phyloP scores from a whole-genome alignment of 2,797 vertebrate species.

The Antennarius maculatus region DNA sequence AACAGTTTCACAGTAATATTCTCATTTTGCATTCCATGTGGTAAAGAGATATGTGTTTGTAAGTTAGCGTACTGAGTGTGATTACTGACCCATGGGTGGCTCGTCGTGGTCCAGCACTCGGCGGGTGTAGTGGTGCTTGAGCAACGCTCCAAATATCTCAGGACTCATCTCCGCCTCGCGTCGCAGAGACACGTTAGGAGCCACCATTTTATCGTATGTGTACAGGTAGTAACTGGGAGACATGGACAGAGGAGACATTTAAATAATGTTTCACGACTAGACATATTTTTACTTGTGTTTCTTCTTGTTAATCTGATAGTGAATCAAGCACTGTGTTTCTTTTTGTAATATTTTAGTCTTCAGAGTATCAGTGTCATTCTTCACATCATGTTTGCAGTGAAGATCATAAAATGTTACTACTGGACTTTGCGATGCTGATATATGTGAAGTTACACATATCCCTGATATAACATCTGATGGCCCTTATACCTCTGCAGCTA shows the following conservation, averaged over 20 bases:
- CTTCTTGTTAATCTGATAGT: not conserved
- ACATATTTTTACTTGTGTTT: not conserved
- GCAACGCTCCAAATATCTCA: slow-evolving; percentile 77
- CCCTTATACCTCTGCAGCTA: slow-evolving; percentile 15
- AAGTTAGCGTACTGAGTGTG: not conserved
- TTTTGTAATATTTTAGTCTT: slow-evolving; percentile 2
- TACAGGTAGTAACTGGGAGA: slow-evolving; percentile 92
- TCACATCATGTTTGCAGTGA: slow-evolving; percentile 27
- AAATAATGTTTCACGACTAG: not conserved
- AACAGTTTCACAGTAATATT: no score
- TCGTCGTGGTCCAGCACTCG: slow-evolving; percentile 68
- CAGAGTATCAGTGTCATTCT: slow-evolving; percentile 14
- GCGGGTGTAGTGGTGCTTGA: slow-evolving; percentile 82
- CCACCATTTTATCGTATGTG: slow-evolving; percentile 97
- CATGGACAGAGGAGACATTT: slow-evolving; percentile 12
- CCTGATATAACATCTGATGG: slow-evolving; percentile 19
- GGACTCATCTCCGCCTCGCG: slow-evolving; percentile 78
- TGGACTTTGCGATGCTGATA: slow-evolving; percentile 23
- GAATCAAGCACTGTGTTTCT: not conserved
- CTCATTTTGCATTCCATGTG: no score
- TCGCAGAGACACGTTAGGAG: slow-evolving; percentile 91
- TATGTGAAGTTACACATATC: slow-evolving; percentile 18
- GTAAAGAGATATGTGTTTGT: no score
- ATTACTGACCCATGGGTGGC: slow-evolving; percentile 78
- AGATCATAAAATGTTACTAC: slow-evolving; percentile 26